Evolutionary conservation across 2,797 vertebrate species (phyloP).

Genomic region (Clarias laeviceps): DNA sequence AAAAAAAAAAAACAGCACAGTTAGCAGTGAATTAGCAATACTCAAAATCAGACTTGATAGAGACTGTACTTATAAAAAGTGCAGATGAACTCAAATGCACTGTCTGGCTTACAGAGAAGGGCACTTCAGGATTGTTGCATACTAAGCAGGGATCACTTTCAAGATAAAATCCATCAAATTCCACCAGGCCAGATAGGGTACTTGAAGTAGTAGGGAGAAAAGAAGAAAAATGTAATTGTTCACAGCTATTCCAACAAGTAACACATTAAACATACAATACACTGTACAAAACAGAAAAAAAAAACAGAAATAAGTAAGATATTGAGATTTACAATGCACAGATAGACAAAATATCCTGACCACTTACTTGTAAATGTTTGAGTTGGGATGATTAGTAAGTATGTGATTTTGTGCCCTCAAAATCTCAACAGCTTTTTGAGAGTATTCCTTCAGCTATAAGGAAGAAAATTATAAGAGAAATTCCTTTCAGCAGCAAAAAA

Average conservation of each 20-base stretch:
- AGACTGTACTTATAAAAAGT: background rate
- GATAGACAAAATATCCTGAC: background rate
- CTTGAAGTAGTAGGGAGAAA: conserved; percentile 64
- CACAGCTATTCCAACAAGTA: too few relatives aligned
- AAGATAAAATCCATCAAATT: conserved; percentile 96
- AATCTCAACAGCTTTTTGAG: conserved; percentile 97
- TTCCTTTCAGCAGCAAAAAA: background rate
- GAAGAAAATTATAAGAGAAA: conserved; percentile 23
- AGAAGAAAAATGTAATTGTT: conserved; percentile 15
- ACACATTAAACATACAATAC: background rate
- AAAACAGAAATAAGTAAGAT: background rate
- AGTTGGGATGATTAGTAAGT: conserved; percentile 98
- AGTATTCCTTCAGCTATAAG: conserved; percentile 92
- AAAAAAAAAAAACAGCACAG: conserved; percentile 12
- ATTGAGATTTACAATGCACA: background rate
- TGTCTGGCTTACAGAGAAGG: conserved; percentile 88
- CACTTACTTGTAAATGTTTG: conserved; percentile 98
- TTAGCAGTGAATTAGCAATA: conserved; percentile 12
- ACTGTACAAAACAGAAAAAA: background rate
- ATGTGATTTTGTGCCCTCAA: conserved; percentile 96
- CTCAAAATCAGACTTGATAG: background rate
- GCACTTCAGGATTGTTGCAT: conserved; percentile 98
- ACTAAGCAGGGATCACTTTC: conserved; percentile 98
- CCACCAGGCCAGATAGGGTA: conserved; percentile 94
- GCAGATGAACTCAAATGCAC: background rate